phyloP scores from a whole-genome alignment of 2,888 invertebrate genomes.

The Diarsia mendica region DNA sequence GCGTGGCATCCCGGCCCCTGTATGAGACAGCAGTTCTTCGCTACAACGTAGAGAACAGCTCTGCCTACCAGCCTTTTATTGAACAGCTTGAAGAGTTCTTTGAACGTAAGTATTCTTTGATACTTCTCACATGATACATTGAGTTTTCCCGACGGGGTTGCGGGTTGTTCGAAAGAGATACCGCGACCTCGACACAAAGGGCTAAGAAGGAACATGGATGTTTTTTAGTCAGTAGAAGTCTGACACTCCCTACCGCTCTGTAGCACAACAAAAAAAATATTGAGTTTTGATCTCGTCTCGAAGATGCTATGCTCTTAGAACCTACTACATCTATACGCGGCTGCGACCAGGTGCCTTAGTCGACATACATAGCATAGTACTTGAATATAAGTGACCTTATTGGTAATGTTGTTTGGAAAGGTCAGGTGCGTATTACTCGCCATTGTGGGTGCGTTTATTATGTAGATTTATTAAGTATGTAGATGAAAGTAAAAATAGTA shows the following conservation, averaged over 20 bases:
- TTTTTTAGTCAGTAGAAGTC: too few relatives aligned
- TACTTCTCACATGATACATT: neutral
- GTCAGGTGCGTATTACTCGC: neutral
- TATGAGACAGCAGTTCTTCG: constrained; percentile 89
- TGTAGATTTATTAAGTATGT: neutral
- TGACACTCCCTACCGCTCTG: too few relatives aligned
- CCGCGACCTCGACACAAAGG: too few relatives aligned
- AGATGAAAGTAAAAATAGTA: neutral
- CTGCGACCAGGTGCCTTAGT: neutral
- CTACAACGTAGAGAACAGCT: constrained; percentile 87
- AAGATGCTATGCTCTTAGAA: too few relatives aligned
- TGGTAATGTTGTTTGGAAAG: neutral
- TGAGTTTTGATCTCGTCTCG: too few relatives aligned
- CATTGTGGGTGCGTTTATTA: neutral
- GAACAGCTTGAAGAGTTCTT: constrained; percentile 84
- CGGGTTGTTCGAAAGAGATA: too few relatives aligned
- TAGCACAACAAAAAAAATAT: too few relatives aligned
- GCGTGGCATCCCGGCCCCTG: constrained; percentile 91
- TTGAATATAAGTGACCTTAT: neutral
- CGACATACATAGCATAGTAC: neutral
- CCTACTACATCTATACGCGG: neutral
- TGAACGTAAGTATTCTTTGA: constrained; percentile 70
- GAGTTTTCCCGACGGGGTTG: too few relatives aligned
- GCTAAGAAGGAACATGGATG: too few relatives aligned
- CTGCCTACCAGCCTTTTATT: constrained; percentile 87